A percentile compares a stretch with the other conserved stretches of the same genome.
phyloP scores from a whole-genome alignment of 2,797 vertebrate species.

The Hippopotamyrus pictus region DNA sequence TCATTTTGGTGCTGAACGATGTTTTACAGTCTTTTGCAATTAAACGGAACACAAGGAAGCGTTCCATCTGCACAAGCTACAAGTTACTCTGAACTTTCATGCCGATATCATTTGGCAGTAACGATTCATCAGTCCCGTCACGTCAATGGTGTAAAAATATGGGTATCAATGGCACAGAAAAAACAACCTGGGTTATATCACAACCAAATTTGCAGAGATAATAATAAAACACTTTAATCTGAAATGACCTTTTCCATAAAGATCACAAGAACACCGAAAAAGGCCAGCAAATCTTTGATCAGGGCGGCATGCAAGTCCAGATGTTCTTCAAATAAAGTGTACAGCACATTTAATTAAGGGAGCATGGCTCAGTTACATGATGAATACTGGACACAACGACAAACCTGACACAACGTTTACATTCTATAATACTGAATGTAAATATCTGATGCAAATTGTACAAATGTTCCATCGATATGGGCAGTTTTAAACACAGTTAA shows the following conservation, averaged over 20 bases:
- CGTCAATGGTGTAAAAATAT: not conserved
- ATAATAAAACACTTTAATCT: not conserved
- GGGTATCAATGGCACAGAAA: not conserved
- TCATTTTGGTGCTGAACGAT: not conserved
- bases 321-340: not conserved
- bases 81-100: not conserved
- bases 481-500: not conserved
- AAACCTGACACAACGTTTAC: not conserved
- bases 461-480: not conserved
- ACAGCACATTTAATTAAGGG: not conserved
- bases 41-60: not conserved
- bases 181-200: not conserved
- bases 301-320: not conserved
- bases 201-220: not conserved
- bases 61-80: not conserved
- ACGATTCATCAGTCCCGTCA: not conserved
- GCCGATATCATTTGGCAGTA: not conserved
- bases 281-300: not conserved
- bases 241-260: not conserved
- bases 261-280: not conserved
- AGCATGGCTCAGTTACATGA: not conserved
- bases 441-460: not conserved
- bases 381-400: not conserved
- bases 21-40: not conserved
- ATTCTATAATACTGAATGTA: not conserved